Conservation (phyloP, 92 coral and sea anemone species). For the Nematostella vectensis region DNA sequence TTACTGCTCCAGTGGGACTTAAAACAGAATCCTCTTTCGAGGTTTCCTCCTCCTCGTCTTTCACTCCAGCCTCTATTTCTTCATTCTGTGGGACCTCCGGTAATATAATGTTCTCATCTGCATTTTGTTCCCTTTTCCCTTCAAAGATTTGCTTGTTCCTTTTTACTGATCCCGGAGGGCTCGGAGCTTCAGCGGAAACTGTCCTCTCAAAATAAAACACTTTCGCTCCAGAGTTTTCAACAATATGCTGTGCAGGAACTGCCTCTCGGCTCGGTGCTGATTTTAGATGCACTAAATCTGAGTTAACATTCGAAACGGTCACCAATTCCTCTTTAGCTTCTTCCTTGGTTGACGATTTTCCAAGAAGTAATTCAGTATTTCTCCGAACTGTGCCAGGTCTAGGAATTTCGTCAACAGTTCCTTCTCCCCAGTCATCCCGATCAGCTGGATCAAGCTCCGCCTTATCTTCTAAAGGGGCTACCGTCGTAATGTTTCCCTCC, state of each 20-base stretch:
- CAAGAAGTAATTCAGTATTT: conserved; percentile 21
- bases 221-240: too few species aligned
- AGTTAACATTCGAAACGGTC: too few species aligned
- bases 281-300: too few species aligned
- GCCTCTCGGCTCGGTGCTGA: too few species aligned
- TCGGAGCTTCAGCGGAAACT: too few species aligned
- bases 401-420: conserved; percentile 15
- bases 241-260: too few species aligned
- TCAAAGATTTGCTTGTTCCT: conserved; percentile 36
- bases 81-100: neutral
- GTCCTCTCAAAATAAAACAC: too few species aligned
- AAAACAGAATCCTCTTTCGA: neutral
- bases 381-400: conserved; percentile 24
- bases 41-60: neutral
- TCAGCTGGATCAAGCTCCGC: conserved; percentile 3
- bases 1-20: neutral
- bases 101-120: too few species aligned
- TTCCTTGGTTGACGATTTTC: too few species aligned
- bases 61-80: neutral
- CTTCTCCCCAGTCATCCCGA: conserved; percentile 3
- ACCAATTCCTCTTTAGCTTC: too few species aligned
- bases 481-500: neutral
- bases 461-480: conserved; percentile 1
- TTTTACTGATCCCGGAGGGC: conserved; percentile 36
- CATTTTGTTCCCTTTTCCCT: conserved; percentile 13